Conservation (phyloP, 2,113 vertebrate species). For the Cebidichthys violaceus region DNA sequence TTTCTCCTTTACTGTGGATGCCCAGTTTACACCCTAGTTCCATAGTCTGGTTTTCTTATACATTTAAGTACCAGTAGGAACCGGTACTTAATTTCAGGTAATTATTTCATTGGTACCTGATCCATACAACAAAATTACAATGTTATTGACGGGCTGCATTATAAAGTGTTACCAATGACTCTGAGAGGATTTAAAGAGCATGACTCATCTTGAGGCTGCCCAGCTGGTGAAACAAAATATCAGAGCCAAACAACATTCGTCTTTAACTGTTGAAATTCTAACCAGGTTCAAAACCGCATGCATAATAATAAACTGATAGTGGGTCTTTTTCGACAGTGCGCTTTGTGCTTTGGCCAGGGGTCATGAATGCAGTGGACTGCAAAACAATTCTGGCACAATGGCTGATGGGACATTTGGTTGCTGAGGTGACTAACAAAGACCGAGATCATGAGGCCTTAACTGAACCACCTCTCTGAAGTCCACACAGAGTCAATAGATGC, state of each 20-base stretch:
- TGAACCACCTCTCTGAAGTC: constrained; percentile 24
- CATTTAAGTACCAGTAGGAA: not conserved
- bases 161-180: not conserved
- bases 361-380: constrained; percentile 22
- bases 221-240: not conserved
- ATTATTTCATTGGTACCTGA: not conserved
- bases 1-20: not conserved
- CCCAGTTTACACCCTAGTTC: not conserved
- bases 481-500: not conserved
- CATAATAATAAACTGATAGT: constrained; percentile 5
- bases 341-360: constrained; percentile 47
- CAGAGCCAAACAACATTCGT: not conserved
- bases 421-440: constrained; percentile 53
- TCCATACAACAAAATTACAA: not conserved
- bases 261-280: not conserved
- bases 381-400: constrained; percentile 50
- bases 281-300: constrained; percentile 5
- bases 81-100: too few species aligned
- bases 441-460: constrained; percentile 50
- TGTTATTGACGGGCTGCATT: accelerated
- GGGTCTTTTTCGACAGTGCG: not conserved
- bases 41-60: not conserved
- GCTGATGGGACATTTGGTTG: constrained; percentile 54
- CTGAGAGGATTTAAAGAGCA: not conserved
- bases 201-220: not conserved